These are phyloP conservation scores for Ctenomys sociabilis DNA, from an alignment of 2,113 vertebrate genomes.

Conservation along the genomic window DNA sequence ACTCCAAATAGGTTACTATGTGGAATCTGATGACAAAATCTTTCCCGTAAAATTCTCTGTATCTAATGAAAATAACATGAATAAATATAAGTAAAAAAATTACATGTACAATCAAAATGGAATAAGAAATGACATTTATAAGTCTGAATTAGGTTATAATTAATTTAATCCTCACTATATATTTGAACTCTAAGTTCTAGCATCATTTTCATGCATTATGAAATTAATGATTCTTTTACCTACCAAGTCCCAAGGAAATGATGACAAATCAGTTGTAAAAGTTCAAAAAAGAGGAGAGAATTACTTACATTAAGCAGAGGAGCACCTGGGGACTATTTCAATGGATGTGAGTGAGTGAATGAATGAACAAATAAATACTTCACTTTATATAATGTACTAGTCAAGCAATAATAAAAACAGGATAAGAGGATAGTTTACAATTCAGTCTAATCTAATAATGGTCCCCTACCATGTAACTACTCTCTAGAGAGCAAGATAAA, in stretches of 20 bases:
- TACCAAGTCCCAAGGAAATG: constrained; percentile 9
- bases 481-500: constrained; percentile 39
- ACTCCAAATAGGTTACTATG: constrained; percentile 87
- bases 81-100: constrained; percentile 26
- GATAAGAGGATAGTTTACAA: constrained; percentile 42
- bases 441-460: constrained; percentile 16
- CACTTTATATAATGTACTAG: not conserved
- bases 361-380: constrained; percentile 20
- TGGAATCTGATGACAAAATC: constrained; percentile 88
- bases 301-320: constrained; percentile 2
- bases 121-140: not conserved
- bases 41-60: constrained; percentile 91
- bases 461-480: not conserved
- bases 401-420: constrained; percentile 22
- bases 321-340: not conserved
- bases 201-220: constrained; percentile 47
- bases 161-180: constrained; percentile 16
- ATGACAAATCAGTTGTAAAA: constrained; percentile 25
- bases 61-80: constrained; percentile 82
- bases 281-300: not conserved
- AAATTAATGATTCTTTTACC: constrained; percentile 1
- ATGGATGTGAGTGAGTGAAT: constrained; percentile 5
- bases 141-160: constrained; percentile 7
- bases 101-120: constrained; percentile 20
- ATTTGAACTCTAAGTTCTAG: not conserved